Evolutionary conservation across 2,797 vertebrate species (phyloP).

Genomic region (Galagoides demidoff): DNA sequence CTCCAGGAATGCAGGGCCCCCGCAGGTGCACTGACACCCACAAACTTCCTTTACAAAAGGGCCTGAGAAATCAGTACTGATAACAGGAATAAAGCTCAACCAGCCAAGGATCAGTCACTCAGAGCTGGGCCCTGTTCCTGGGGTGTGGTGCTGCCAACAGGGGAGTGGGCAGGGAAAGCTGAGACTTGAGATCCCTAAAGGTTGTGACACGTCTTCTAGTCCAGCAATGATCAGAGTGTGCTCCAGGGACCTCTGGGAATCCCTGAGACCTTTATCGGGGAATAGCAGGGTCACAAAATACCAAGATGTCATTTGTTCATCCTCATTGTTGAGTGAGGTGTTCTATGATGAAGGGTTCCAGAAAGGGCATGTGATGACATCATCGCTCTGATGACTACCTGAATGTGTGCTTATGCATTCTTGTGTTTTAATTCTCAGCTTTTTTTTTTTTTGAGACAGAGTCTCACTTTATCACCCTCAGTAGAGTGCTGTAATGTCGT

Average conservation of each 20-base stretch:
- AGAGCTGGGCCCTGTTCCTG: neutral
- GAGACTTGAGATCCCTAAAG: neutral
- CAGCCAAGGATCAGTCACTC: neutral
- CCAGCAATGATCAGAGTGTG: neutral
- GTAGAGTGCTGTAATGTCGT: no score
- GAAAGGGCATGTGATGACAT: neutral
- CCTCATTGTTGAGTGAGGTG: neutral
- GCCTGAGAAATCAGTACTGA: slow-evolving; percentile 81
- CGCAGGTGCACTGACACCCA: slow-evolving; percentile 73
- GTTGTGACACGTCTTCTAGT: neutral
- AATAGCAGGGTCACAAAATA: neutral
- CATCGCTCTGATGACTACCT: neutral
- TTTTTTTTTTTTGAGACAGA: no score
- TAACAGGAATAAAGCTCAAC: slow-evolving; percentile 72
- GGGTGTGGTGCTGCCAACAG: neutral
- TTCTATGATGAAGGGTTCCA: slow-evolving; percentile 6
- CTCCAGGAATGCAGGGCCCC: slow-evolving; percentile 84
- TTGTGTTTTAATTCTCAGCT: neutral
- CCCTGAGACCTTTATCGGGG: neutral
- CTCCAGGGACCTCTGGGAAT: no score
- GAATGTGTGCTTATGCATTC: neutral
- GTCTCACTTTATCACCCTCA: no score
- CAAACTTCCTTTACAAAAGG: slow-evolving; percentile 79
- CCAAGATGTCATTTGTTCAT: neutral
- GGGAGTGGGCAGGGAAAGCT: neutral